Percentiles rank a stretch among this genome's conserved stretches.
phyloP scores from a whole-genome alignment of 1,140 invertebrate species.

The Drosophila mojavensis region DNA sequence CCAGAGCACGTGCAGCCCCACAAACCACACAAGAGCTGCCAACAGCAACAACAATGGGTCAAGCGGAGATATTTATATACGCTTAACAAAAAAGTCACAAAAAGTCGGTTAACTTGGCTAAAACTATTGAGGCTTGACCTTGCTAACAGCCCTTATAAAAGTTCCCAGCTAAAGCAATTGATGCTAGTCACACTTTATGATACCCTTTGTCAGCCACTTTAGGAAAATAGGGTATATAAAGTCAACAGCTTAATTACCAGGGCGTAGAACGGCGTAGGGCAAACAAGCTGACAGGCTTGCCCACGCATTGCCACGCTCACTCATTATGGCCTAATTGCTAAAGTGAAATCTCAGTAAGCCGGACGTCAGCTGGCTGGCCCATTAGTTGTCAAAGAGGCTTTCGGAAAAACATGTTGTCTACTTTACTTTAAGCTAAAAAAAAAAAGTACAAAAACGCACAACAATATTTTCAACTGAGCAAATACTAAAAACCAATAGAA shows the following conservation, averaged over 20 bases:
- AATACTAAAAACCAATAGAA: neutral
- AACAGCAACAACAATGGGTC: slow-evolving; percentile 48
- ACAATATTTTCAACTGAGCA: neutral
- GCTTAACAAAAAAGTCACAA: no score
- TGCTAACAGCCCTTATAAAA: neutral
- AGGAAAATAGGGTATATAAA: neutral
- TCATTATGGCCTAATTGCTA: slow-evolving; percentile 73
- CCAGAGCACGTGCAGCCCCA: slow-evolving; percentile 28
- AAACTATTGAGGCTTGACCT: no score
- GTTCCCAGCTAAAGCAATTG: neutral
- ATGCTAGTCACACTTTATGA: neutral
- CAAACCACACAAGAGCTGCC: slow-evolving; percentile 39
- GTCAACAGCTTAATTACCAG: neutral
- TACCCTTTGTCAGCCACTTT: neutral
- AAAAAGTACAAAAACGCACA: slow-evolving; percentile 4
- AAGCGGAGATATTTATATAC: slow-evolving; percentile 28
- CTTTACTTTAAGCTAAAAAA: slow-evolving; percentile 9
- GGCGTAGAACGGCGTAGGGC: no score
- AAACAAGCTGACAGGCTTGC: neutral
- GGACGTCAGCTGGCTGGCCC: slow-evolving; percentile 43
- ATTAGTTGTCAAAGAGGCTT: slow-evolving; percentile 19
- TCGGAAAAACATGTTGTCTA: slow-evolving; percentile 3
- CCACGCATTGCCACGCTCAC: slow-evolving; percentile 44
- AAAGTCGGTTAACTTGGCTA: no score
- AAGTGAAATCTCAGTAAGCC: slow-evolving; percentile 70